These are phyloP conservation scores for Diplolepis rosae DNA, from an alignment of 2,888 invertebrate species.

Conservation along the genomic window DNA sequence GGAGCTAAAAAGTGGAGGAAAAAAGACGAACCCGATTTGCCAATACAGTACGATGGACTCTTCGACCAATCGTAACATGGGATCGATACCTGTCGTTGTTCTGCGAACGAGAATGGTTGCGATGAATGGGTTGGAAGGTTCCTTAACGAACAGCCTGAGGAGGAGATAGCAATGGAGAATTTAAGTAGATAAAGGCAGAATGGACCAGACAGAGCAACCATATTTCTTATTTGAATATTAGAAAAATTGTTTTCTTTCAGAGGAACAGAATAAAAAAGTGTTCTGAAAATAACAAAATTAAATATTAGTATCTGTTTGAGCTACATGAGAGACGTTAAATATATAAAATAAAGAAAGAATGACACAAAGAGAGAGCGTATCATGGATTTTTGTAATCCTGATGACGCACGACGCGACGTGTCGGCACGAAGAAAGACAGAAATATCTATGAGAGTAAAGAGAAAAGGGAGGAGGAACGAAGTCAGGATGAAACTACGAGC, in stretches of 20 bases:
- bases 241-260: neutral
- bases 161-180: neutral
- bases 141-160: neutral
- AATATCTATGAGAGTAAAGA: slow-evolving; percentile 57
- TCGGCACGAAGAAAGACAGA: slow-evolving; percentile 51
- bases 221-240: neutral
- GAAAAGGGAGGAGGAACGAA: slow-evolving; percentile 49
- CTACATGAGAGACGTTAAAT: no score
- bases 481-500: slow-evolving; percentile 41
- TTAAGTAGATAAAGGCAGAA: neutral
- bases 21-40: neutral
- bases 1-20: neutral
- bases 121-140: neutral
- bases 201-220: neutral
- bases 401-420: slow-evolving; percentile 59
- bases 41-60: neutral
- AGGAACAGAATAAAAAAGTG: no score
- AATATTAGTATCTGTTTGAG: no score
- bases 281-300: neutral
- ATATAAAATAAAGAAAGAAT: neutral
- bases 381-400: slow-evolving; percentile 57
- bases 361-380: slow-evolving; percentile 4
- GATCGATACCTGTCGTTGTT: neutral
- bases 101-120: neutral
- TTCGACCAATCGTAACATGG: neutral